Conservation (phyloP, 2,888 invertebrate genomes). For the Ormyrus labotus region DNA sequence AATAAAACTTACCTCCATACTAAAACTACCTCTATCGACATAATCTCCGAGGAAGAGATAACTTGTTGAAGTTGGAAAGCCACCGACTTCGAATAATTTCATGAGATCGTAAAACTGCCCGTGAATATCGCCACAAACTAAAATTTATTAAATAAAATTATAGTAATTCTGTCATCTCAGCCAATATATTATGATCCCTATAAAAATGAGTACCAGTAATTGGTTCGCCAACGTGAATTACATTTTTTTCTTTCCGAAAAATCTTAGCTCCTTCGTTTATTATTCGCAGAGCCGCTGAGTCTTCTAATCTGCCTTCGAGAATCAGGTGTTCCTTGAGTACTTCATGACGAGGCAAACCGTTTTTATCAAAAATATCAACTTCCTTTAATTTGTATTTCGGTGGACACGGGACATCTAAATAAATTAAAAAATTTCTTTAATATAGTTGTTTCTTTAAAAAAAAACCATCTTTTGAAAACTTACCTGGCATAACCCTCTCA, state of each 20-base stretch:
- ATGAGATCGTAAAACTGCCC: conserved; percentile 99
- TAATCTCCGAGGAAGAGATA: conserved; percentile 99
- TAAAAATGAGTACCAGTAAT: conserved; percentile 19
- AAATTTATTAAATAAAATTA: background rate
- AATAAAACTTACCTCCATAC: conserved; percentile 88
- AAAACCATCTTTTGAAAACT: background rate
- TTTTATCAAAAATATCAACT: conserved; percentile 30
- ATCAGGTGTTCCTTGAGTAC: conserved; percentile 39
- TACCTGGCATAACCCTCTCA: conserved; percentile 24
- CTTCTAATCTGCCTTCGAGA: conserved; percentile 38
- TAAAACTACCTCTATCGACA: conserved; percentile 99
- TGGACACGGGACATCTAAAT: conserved; percentile 43
- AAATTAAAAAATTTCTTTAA: background rate
- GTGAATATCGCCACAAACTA: conserved; percentile 99
- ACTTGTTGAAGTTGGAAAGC: conserved; percentile 97
- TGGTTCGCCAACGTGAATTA: conserved; percentile 26
- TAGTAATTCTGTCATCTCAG: background rate
- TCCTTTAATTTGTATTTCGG: conserved; percentile 6
- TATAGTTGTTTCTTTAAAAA: background rate
- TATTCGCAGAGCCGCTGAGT: conserved; percentile 25
- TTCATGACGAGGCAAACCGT: conserved; percentile 8
- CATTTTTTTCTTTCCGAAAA: conserved; percentile 32
- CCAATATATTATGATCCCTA: background rate
- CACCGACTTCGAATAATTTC: conserved; percentile 99
- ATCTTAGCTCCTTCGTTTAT: conserved; percentile 25